Evolutionary conservation across 2,797 vertebrate genomes (phyloP).

Genomic region (Peromyscus attwateri): DNA sequence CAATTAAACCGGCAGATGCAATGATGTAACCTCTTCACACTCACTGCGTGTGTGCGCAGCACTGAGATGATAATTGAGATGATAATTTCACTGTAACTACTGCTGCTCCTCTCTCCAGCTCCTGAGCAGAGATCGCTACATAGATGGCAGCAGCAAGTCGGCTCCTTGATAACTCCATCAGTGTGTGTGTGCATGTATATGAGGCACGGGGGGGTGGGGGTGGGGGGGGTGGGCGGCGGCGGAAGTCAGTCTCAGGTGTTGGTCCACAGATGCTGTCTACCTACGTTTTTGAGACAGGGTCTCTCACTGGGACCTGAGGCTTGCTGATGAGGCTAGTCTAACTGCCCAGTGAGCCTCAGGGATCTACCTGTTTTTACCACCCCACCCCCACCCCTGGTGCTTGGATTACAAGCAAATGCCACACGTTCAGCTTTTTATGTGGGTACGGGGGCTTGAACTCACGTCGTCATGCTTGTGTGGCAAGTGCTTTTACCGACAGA

Average conservation of each 20-base stretch:
- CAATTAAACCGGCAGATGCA: conserved; percentile 68
- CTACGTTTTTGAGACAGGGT: background rate
- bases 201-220: no score
- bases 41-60: background rate
- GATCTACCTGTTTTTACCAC: background rate
- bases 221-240: no score
- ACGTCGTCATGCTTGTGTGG: background rate
- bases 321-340: background rate
- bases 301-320: background rate
- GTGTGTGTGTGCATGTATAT: background rate
- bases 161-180: background rate
- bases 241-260: background rate
- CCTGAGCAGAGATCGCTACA: background rate
- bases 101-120: background rate
- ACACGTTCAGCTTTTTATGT: background rate
- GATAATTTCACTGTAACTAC: background rate
- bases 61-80: background rate
- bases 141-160: background rate
- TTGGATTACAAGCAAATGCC: background rate
- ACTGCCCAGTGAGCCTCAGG: background rate
- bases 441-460: background rate
- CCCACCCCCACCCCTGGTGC: background rate
- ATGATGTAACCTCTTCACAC: conserved; percentile 63
- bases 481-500: background rate
- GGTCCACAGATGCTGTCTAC: background rate